Evolutionary conservation across 2,888 invertebrate species (phyloP), one percentile per base, ranked within the genome.

Genomic region (Leuctra nigra): DNA sequence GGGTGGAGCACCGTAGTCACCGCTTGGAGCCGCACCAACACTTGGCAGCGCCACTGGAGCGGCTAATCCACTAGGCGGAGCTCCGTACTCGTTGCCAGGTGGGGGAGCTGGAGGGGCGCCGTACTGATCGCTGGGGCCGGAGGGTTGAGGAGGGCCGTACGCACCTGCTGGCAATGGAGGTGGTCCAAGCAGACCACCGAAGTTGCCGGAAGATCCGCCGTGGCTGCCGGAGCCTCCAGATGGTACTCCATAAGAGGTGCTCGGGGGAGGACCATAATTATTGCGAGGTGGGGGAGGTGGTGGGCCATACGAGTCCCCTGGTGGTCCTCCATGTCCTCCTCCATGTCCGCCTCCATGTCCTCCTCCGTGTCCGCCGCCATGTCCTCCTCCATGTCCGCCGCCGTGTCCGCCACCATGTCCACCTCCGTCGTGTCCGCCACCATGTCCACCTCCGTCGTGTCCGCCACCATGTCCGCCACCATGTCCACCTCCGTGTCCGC

Each of bases 41-140:
- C 41, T 18, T 25, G 54, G 33, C 18, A 59, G 58, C 14, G 54
- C 47, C 1, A 36, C 58, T 69, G 46, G 62, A 44, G 33, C 61
- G 50, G 58, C 6, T 29, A 6, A 6, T 29, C 29, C 29, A 6
- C 41, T 18, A 29, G 54, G 33, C 18, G 59, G 58, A 18, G 54
- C 47, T 1, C 41, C 58, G 36, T 57, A 55, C 77, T 70, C n/a
- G 81, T 67, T 1, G 80, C 80, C 67, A 69, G 47, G 61, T 52
- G 24, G 61, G 46, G 57, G 38, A 54, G 13, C 41, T 41, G 41
- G 38, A 13, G 56, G 53, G 22, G 56, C 52, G 7, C 33, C 58
- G 33, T 53, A 56, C 77, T 70, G n/a, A 81, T 67, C 1, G 80
- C 80, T 60, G 53, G 73, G 71, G 0, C 77, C 75, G 13, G 77